Conservation (phyloP, 1,140 invertebrate species). For the Meloidogyne chitwoodi region DNA sequence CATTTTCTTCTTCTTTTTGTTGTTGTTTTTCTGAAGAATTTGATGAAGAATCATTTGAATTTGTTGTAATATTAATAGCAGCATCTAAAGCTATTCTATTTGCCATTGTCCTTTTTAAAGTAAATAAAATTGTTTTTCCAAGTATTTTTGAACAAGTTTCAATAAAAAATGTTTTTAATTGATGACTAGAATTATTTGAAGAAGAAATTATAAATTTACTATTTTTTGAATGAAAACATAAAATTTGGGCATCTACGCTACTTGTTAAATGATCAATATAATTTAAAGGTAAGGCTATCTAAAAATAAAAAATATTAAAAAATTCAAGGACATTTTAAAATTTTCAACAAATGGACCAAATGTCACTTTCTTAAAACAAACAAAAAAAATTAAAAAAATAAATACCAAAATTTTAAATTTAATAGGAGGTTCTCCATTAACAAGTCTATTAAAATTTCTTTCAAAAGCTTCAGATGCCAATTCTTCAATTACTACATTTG, state of each 20-base stretch:
- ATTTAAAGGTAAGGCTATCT: neutral
- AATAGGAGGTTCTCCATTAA: neutral
- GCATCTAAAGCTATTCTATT: neutral
- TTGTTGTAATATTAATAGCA: neutral
- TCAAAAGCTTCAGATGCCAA: constrained; percentile 7
- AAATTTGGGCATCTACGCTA: constrained; percentile 22
- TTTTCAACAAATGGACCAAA: no score
- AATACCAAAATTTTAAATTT: neutral
- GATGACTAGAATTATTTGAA: neutral
- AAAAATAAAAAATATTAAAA: neutral
- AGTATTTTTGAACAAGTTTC: constrained; percentile 35
- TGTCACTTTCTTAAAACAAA: no score
- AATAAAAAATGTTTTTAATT: constrained; percentile 21
- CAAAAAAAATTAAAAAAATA: neutral
- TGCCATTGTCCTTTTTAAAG: neutral
- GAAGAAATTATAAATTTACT: constrained; percentile 7
- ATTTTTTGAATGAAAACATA: constrained; percentile 32
- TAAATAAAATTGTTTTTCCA: constrained; percentile 26
- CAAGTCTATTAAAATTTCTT: neutral
- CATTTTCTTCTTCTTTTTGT: neutral
- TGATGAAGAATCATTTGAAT: neutral
- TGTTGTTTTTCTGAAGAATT: neutral
- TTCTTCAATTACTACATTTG: constrained; percentile 16
- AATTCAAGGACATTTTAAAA: neutral
- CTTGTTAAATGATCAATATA: constrained; percentile 19